These are phyloP conservation scores for Pandemis heparana DNA, from an alignment of 2,888 invertebrate species.

Conservation along the genomic window DNA sequence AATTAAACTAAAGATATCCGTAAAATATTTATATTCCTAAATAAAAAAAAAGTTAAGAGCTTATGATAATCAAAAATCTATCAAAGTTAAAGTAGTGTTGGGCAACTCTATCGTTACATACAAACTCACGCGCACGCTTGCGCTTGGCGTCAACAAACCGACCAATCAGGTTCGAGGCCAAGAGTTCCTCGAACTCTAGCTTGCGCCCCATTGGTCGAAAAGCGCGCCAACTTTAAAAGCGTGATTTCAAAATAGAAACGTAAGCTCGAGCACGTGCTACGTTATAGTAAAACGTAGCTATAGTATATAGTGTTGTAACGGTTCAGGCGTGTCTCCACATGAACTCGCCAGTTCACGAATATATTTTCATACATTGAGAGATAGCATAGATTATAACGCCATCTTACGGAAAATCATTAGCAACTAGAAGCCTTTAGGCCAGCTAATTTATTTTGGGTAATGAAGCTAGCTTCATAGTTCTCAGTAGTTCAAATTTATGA, in stretches of 20 bases:
- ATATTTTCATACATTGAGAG: too few relatives aligned
- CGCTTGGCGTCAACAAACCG: slow-evolving; percentile 44
- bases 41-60: slow-evolving; percentile 21
- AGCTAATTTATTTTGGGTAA: too few relatives aligned
- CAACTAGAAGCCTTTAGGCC: too few relatives aligned
- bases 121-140: slow-evolving; percentile 40
- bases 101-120: slow-evolving; percentile 31
- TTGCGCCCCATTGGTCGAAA: slow-evolving; percentile 63
- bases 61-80: slow-evolving; percentile 14
- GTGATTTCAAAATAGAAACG: slow-evolving; percentile 62
- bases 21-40: not conserved
- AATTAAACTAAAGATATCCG: not conserved
- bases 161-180: slow-evolving; percentile 72
- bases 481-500: too few relatives aligned
- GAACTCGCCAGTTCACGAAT: too few relatives aligned
- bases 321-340: too few relatives aligned
- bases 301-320: slow-evolving; percentile 16
- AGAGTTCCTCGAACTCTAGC: slow-evolving; percentile 76
- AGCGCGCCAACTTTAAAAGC: slow-evolving; percentile 67
- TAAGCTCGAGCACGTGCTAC: slow-evolving; percentile 57
- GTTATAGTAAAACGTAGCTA: slow-evolving; percentile 15
- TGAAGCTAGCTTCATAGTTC: too few relatives aligned
- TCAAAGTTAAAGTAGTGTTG: slow-evolving; percentile 33
- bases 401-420: too few relatives aligned
- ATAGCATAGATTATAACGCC: too few relatives aligned